Evolutionary conservation across 2,888 invertebrate species (phyloP), one percentile per base, ranked within the genome.

Genomic region (Charanyca ferruginea): DNA sequence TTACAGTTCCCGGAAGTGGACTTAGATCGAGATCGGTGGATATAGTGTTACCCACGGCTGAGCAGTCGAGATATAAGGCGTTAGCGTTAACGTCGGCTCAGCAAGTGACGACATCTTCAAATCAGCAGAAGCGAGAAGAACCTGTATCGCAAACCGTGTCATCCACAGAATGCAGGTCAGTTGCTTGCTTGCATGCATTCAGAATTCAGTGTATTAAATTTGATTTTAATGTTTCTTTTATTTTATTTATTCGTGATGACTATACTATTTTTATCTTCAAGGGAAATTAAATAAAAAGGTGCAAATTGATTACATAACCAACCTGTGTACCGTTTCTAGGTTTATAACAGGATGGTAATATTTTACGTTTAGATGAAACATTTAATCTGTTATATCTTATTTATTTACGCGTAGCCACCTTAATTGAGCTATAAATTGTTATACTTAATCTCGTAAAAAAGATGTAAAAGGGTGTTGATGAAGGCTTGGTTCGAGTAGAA

Each of bases 51-150:
- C 98, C 98, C 32, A 98, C 98, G 11, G 97, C 98, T 70, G 97
- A 98, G 85, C 98, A 98, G 91, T 97, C 98, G 32, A 96, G 98
- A 77, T 98, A 98, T 91, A 98, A 98, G 85, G 98, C 98, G n/a
- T 92, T 98, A 79, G 96, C 97, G 54, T 95, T 97, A 91, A 96
- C 97, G 25, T 96, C 97, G 23, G 94, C 96, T 35, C 94, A 67
- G 49, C 66, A 93, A 76, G 87, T 83, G 25, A 81, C 90, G 32
- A 84, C 89, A 4, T 81, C 89, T 32, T 79, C 83, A 25, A 88
- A 85, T 63, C 85, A 85, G 44, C 86, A 87, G 62, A 83, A 77
- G 35, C 77, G 85, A 1, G 87, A 89, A 63, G 88, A 89, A 59
- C 47, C 81, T 16, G 80, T 75, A 41, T 79, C 85, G n/a, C 85